Percentiles rank a stretch among this genome's conserved stretches.
These are phyloP conservation scores for Monodelphis domestica DNA, from an alignment of 2,797 vertebrate species.

Conservation along the genomic window DNA sequence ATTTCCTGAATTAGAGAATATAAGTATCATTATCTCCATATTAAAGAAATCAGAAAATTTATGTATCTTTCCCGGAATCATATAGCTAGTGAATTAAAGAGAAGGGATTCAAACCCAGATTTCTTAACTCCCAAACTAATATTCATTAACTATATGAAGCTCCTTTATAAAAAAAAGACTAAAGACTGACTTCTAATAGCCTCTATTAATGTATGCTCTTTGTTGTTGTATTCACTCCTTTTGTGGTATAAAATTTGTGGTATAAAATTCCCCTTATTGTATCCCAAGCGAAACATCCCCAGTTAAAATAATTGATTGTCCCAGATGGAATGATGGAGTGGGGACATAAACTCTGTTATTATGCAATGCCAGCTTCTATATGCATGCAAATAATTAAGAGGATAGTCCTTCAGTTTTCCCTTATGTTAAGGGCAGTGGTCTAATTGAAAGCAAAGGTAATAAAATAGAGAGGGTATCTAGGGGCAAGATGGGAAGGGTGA, in stretches of 20 bases:
- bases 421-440: background rate
- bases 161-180: background rate
- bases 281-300: background rate
- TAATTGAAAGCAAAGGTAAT: background rate
- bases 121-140: background rate
- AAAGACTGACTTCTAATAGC: background rate
- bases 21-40: background rate
- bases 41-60: background rate
- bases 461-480: background rate
- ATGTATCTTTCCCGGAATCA: background rate
- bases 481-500: background rate
- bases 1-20: background rate
- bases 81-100: background rate
- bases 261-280: background rate
- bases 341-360: background rate
- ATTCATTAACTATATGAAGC: background rate
- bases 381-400: background rate
- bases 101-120: background rate
- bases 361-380: background rate
- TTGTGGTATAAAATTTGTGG: background rate
- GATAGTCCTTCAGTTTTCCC: background rate
- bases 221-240: background rate
- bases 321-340: background rate
- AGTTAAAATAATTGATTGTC: background rate
- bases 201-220: background rate